These are phyloP conservation scores for Pygocentrus nattereri DNA, from an alignment of 2,797 vertebrate genomes.

Conservation along the genomic window DNA sequence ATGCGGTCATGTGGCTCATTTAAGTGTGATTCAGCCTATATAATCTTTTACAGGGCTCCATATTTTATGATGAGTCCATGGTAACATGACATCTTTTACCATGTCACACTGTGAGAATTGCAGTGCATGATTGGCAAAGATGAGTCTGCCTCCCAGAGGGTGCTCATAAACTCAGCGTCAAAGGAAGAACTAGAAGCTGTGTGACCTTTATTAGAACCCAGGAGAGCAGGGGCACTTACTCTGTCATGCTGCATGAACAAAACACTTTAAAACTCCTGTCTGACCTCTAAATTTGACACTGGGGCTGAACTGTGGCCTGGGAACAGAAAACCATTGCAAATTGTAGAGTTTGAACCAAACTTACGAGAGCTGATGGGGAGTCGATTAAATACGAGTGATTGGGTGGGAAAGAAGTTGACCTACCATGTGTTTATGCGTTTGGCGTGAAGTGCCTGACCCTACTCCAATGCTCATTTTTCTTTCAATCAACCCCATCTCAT, in stretches of 20 bases:
- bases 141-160: neutral
- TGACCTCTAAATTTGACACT: constrained; percentile 1
- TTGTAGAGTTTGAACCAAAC: neutral
- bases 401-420: neutral
- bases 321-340: neutral
- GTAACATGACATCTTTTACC: neutral
- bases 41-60: neutral
- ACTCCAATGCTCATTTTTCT: neutral
- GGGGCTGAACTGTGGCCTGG: neutral
- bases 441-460: constrained; percentile 2
- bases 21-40: neutral
- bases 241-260: neutral
- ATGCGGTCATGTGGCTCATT: neutral
- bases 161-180: neutral
- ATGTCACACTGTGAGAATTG: neutral
- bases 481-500: neutral
- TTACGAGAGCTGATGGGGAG: neutral
- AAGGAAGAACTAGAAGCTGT: neutral
- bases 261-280: neutral
- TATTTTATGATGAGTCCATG: neutral
- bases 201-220: constrained; percentile 3
- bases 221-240: neutral
- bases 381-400: neutral
- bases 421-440: neutral
- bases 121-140: neutral